Evolutionary conservation across 2,797 vertebrate species (phyloP), one percentile per base, ranked within the genome.

Genomic region (Anguilla marmorata): DNA sequence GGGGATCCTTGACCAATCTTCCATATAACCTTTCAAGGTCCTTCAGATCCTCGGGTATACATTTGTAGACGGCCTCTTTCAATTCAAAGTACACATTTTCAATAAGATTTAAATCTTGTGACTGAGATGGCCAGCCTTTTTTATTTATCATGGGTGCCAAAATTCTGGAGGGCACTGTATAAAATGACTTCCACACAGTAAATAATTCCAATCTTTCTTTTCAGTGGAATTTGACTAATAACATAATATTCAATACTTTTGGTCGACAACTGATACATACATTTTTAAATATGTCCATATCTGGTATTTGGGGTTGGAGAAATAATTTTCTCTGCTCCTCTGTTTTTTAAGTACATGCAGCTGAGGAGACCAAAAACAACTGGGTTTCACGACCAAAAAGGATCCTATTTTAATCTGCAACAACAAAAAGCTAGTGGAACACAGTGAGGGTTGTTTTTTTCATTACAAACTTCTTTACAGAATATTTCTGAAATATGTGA

Each of bases 171-270:
- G 69, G 33, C n/a, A 33, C 30, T 56, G 48, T 24, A 27, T 27
- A 76, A 33, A 82, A 16, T 48, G 41, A 80, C n/a, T 82, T 80
- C 8, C 54, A 60, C 19, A 82, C 21, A 80, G 21, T n/a, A 87
- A 27, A 82, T 45, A 79, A 79, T 27, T 69, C 16, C 27, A 56
- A 76, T 30, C 37, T 45, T 87, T 63, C 11, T 48, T 82, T 82
- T 82, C 33, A 63, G 24, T 63, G 41, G 54, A 72, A 50, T 66
- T 56, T 83, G n/a, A 83, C 63, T 87, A 19, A 33, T 87, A 41
- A 12, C 27, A 30, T 72, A 60, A 27, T 37, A 12, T 33, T 52
- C 63, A 83, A 85, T 60, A 54, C 30, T 76, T 56, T 66, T 48
- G 48, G 69, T 86, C 50, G 69, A 74, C 45, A 48, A 66, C 50